These are phyloP conservation scores for Lerista edwardsae DNA, from an alignment of 2,797 vertebrate species.

Conservation along the genomic window DNA sequence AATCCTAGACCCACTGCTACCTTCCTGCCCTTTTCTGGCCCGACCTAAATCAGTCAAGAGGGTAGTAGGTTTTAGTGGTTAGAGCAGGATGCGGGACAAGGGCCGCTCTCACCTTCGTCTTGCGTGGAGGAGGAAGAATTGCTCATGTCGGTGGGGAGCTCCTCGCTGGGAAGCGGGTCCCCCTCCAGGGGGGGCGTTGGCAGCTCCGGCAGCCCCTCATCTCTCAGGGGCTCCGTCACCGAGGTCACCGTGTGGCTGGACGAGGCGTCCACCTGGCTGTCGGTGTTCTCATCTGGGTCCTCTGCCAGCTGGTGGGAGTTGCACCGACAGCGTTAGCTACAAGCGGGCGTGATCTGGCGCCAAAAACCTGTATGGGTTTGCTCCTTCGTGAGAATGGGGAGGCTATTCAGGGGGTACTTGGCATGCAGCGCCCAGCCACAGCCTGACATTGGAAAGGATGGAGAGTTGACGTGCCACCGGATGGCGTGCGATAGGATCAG, in stretches of 20 bases:
- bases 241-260: constrained; percentile 81
- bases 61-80: neutral
- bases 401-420: too few species aligned
- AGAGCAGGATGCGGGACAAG: rapidly evolving
- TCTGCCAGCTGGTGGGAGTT: constrained; percentile 70
- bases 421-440: too few species aligned
- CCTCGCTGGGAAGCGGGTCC: constrained; percentile 87
- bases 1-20: neutral
- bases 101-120: constrained; percentile 84
- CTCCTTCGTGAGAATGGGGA: too few species aligned
- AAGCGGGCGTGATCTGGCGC: too few species aligned
- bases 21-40: neutral
- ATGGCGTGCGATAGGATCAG: too few species aligned
- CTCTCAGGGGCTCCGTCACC: constrained; percentile 60
- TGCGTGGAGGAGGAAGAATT: constrained; percentile 88
- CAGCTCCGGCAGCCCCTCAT: constrained; percentile 37
- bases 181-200: constrained; percentile 77
- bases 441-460: too few species aligned
- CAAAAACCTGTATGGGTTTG: too few species aligned
- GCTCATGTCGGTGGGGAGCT: constrained; percentile 89
- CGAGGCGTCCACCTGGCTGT: constrained; percentile 78
- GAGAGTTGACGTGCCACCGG: too few species aligned
- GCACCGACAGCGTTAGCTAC: neutral
- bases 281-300: constrained; percentile 80
- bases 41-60: neutral